phyloP scores from a whole-genome alignment of 2,113 vertebrate species.

The Thunnus thynnus region DNA sequence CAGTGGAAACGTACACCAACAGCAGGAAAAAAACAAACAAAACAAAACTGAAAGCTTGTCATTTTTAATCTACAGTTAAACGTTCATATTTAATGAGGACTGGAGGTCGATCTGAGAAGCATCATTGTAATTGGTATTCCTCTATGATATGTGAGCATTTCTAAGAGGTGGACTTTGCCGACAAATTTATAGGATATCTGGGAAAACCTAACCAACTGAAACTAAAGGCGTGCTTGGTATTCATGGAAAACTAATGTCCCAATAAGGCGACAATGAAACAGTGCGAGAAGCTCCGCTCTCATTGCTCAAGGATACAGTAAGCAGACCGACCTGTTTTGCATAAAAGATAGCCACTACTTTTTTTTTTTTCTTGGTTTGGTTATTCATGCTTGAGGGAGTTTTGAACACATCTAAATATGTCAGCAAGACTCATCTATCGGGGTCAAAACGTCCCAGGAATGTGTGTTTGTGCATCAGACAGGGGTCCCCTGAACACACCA shows the following conservation, averaged over 20 bases:
- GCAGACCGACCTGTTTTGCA: constrained; percentile 62
- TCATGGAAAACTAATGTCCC: constrained; percentile 52
- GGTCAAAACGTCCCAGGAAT: constrained; percentile 55
- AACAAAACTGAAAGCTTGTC: not conserved
- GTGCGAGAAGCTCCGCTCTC: constrained; percentile 11
- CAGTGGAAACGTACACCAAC: constrained; percentile 16
- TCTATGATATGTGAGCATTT: not conserved
- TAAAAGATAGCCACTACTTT: constrained; percentile 54
- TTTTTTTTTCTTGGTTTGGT: constrained; percentile 43
- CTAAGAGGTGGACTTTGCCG: not conserved
- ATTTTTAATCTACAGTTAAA: not conserved
- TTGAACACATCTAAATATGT: constrained; percentile 52
- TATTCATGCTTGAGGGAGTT: constrained; percentile 63
- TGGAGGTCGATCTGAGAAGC: not conserved
- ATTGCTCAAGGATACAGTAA: constrained; percentile 53
- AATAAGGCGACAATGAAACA: constrained; percentile 34
- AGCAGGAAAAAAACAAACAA: not conserved
- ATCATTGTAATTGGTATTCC: no score
- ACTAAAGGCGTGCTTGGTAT: constrained; percentile 52
- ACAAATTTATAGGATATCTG: constrained; percentile 14
- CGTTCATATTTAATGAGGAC: not conserved
- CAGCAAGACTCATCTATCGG: constrained; percentile 38
- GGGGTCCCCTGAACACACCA: constrained; percentile 28
- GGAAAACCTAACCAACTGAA: constrained; percentile 21
- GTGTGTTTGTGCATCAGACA: constrained; percentile 20